Evolutionary conservation across 92 coral and sea anemone genomes (phyloP), one percentile per base, ranked within the genome.

Genomic region (Hydrozoanthus gracilis): DNA sequence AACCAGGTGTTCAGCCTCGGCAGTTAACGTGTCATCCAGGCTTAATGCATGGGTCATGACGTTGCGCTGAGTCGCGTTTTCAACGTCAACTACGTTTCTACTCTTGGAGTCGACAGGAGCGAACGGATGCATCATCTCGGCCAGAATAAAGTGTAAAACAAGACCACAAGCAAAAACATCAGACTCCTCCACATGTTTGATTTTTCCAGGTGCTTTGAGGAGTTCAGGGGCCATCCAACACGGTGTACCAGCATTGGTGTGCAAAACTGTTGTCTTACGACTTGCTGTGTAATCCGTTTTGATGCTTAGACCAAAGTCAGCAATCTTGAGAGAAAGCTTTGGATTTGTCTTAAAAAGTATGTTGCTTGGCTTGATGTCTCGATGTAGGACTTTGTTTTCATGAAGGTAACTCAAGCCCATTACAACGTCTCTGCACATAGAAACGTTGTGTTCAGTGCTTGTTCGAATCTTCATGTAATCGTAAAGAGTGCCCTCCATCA

Each of bases 201-300:
- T 11, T 16, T 78, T 62, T 2, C 39, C 71, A 2, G 77, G 44
- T 10, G 79, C 20, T 0, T 13, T 69, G 13, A 84, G 4, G 14
- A 91, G 76, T 65, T 91, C 93, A 7, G 93, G 87, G 15, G 93
- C 91, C 66, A 88, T 84, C 93, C 93, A 91, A 7, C 82, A 78
- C 4, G 84, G 74, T 7, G 87, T 91, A 11, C 91, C 93, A 78
- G 86, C 91, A 44, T 44, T 68, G 35, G 87, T 84, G 51, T 69
- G 85, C 66, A 14, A 14, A 77, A 88, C 79, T 52, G 89, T 88
- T 12, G 77, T 78, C 8, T 82, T 65, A 35, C 60, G 11, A 14
- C 45, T 8, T 71, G 27, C 47, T 13, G 51, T 20, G 13, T 7
- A 7, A 71, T 79, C 77, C 5, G 62, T 69, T 15, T 52, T 83